phyloP scores from a whole-genome alignment of 2,888 invertebrate species.

The Drosophila dives region DNA sequence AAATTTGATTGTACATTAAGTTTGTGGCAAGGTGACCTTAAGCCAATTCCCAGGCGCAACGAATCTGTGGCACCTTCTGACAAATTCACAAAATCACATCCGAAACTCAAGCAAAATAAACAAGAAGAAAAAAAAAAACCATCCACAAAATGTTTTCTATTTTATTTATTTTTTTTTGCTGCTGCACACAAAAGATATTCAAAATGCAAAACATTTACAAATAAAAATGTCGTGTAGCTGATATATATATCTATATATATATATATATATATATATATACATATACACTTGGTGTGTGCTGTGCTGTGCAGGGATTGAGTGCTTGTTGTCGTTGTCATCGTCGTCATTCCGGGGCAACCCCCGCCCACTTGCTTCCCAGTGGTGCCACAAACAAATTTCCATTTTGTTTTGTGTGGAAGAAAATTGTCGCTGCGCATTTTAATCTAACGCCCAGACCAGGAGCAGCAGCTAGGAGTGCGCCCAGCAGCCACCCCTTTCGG shows the following conservation, averaged over 20 bases:
- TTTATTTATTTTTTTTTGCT: not conserved
- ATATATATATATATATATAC: not conserved
- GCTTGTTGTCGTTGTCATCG: constrained; percentile 31
- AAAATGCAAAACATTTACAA: constrained; percentile 79
- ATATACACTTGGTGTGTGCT: not conserved
- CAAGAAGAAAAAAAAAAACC: constrained; percentile 20
- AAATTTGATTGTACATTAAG: constrained; percentile 4
- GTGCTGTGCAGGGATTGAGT: constrained; percentile 47
- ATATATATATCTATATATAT: constrained; percentile 25
- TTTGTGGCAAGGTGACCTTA: constrained; percentile 19
- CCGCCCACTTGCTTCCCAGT: constrained; percentile 27
- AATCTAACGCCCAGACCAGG: constrained; percentile 20
- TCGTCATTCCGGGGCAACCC: constrained; percentile 2
- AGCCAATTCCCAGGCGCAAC: constrained; percentile 52
- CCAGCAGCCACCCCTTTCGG: not conserved
- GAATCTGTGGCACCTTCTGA: constrained; percentile 66
- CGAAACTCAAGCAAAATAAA: constrained; percentile 45
- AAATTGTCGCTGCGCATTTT: constrained; percentile 61
- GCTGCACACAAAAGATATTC: constrained; percentile 55
- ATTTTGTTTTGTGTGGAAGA: constrained; percentile 51
- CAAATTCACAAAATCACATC: constrained; percentile 68
- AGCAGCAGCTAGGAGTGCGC: not conserved
- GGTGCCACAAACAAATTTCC: constrained; percentile 64
- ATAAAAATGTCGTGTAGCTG: constrained; percentile 73
- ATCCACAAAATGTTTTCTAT: constrained; percentile 1